These are phyloP conservation scores for Nomada goodeniana DNA, from an alignment of 2,888 invertebrate species.

Conservation along the genomic window DNA sequence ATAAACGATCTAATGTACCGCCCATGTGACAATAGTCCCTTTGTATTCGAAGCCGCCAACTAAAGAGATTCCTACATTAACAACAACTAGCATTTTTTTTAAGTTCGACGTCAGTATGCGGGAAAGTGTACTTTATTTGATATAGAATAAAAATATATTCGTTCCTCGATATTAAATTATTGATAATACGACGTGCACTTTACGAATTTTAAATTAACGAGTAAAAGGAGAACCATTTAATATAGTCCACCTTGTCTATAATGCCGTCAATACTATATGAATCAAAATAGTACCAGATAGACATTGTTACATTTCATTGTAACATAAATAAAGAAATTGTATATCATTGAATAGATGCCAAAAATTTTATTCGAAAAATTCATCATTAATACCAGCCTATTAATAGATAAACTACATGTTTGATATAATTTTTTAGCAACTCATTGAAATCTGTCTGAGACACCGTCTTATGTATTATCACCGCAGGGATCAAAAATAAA, in stretches of 20 bases:
- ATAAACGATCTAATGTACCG: slow-evolving; percentile 72
- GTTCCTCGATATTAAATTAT: slow-evolving; percentile 3
- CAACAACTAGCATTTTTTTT: slow-evolving; percentile 37
- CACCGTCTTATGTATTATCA: slow-evolving; percentile 69
- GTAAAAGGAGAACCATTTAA: slow-evolving; percentile 18
- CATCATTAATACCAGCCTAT: not conserved
- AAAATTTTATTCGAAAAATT: slow-evolving; percentile 6
- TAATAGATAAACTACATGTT: not conserved
- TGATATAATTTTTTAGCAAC: slow-evolving; percentile 39
- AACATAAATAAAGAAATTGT: not conserved
- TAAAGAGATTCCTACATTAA: slow-evolving; percentile 34
- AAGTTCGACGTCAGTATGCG: not conserved
- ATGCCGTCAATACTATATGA: slow-evolving; percentile 48
- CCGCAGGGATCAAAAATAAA: slow-evolving; percentile 66
- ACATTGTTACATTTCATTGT: not conserved
- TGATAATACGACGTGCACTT: not conserved
- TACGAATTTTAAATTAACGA: not conserved
- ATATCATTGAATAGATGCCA: not conserved
- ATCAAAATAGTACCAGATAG: slow-evolving; percentile 19
- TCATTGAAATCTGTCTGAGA: slow-evolving; percentile 71
- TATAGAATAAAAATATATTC: not conserved
- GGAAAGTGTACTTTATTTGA: not conserved
- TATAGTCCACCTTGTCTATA: slow-evolving; percentile 36
- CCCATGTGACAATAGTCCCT: slow-evolving; percentile 69
- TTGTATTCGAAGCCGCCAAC: slow-evolving; percentile 52